Evolutionary conservation across 2,113 vertebrate species (phyloP).

Genomic region (Merops nubicus): DNA sequence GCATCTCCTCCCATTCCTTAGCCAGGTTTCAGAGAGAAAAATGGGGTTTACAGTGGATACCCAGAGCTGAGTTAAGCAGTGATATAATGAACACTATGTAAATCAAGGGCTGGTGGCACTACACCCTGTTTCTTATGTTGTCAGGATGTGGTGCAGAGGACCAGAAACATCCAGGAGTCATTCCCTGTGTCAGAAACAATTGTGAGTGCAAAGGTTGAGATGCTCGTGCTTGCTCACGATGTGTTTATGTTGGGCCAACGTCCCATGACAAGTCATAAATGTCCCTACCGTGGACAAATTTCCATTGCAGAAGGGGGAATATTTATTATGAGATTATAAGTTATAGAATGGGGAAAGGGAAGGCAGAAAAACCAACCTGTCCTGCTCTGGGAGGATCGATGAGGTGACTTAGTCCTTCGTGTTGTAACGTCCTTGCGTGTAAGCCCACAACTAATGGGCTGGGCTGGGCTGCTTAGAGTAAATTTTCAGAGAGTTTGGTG

Average conservation of each 20-base stretch:
- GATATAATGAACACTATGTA: constrained; percentile 31
- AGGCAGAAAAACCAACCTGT: constrained; percentile 22
- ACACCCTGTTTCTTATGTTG: not conserved
- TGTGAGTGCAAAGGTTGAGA: not conserved
- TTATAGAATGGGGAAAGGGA: not conserved
- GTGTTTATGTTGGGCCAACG: not conserved
- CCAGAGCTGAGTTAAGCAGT: constrained; percentile 40
- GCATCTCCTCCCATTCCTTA: constrained; percentile 36
- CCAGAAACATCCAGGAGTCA: not conserved
- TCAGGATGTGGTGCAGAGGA: not conserved
- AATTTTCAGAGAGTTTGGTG: not conserved
- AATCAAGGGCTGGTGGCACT: constrained; percentile 34
- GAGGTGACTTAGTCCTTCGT: not conserved
- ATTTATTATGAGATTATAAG: constrained; percentile 29
- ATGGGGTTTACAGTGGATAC: constrained; percentile 11
- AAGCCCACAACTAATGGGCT: not conserved
- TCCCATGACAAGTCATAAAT: not conserved
- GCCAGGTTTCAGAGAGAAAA: constrained; percentile 59
- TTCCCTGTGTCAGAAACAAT: not conserved
- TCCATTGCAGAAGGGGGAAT: not conserved
- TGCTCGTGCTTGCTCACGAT: not conserved
- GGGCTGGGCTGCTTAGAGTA: not conserved
- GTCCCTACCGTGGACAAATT: not conserved
- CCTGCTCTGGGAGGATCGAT: constrained; percentile 7
- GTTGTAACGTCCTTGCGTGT: not conserved